Evolutionary conservation across 2,113 vertebrate genomes (phyloP), one percentile per base, ranked within the genome.

Genomic region (Orycteropus afer): DNA sequence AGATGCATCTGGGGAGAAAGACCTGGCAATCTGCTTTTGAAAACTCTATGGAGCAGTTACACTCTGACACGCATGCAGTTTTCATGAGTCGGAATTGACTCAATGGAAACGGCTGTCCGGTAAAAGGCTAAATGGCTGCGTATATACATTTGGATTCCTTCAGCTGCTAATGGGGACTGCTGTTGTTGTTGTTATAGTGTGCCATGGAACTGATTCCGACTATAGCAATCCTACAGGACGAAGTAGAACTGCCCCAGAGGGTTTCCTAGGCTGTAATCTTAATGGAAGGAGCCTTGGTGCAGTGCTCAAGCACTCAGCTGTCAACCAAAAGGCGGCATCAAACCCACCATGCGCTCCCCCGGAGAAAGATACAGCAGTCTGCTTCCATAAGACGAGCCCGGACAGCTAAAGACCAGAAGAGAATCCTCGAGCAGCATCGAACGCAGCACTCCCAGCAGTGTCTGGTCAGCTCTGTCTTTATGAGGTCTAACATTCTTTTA

Each of bases 381-480:
- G n/a, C 34, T 69, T 22, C 7, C 67, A 20, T 37, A 69, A 69
- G 37, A n/a, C n/a, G 67, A 92, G 34, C 59, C 29, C 45, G 1
- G 3, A 79, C 95, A 14, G 55, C 37, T 45, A 20, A 57, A n/a
- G 40, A 69, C 51, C 74, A 67, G 34, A 37, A 65, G 20, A 80
- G 27, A 74, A 49, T n/a, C n/a, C 22, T 42, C 37, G 7, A 42
- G 29, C 12, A 27, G 27, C 18, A 61, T 15, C 5, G 13, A 29
- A 29, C 34, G 14, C 12, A n/a, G 27, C 61, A 9, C 32, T 29
- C 22, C 4, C 25, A 77, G 18, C 47, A 73, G 25, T 34, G n/a
- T 89, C 92, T 57, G 17, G 7, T 83, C 81, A 83, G 8, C 55
- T 86, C 51, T 92, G 34, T 14, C 29, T 93, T 91, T 81, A 53